Evolutionary conservation across 1,140 invertebrate genomes (phyloP), one percentile per base, ranked within the genome.

Genomic region (Euwallacea similis): DNA sequence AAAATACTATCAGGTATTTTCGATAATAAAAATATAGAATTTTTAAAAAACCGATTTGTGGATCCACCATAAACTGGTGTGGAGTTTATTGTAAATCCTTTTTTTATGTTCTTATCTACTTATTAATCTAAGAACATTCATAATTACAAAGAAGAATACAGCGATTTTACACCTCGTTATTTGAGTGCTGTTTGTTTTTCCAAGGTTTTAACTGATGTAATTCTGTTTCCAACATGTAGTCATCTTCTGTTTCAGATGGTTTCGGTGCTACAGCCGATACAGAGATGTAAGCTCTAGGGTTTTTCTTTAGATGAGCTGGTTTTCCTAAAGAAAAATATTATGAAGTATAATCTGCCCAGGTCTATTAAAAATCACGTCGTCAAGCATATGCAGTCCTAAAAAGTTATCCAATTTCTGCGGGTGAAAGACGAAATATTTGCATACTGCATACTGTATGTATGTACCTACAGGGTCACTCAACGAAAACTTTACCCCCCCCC

Each of bases 211-310:
- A 67, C 64, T 77, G 75, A 21, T 75, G 71, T 64, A 81, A 60
- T 69, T 81, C 79, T n/a, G 79, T 76, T 63, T 81, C 80, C 54
- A 81, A 70, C 16, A 73, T 69, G 16, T 79, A 55, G 62, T 81
- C 78, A 10, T 80, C 79, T 11, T 78, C 74, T 7, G 59, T 69
- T 11, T 72, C 54, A n/a, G 68, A 55, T 41, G 72, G 55, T 74
- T 80, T 81, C 33, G 80, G 79, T 46, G 80, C 79, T 61, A 82
- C 79, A 6, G 80, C 78, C 2, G 80, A 81, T 16, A 82, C 80
- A 11, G 81, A 80, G 21, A 82, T 80, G 66, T 82, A 82, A 10
- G 81, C 81, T 67, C 78, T 80, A 6, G 78, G 77, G 60, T 74
- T 79, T 61, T 79, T 79, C 56, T 77, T 76, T 21, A 77, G 41